phyloP scores from a whole-genome alignment of 2,113 vertebrate species.

The Chionis minor region DNA sequence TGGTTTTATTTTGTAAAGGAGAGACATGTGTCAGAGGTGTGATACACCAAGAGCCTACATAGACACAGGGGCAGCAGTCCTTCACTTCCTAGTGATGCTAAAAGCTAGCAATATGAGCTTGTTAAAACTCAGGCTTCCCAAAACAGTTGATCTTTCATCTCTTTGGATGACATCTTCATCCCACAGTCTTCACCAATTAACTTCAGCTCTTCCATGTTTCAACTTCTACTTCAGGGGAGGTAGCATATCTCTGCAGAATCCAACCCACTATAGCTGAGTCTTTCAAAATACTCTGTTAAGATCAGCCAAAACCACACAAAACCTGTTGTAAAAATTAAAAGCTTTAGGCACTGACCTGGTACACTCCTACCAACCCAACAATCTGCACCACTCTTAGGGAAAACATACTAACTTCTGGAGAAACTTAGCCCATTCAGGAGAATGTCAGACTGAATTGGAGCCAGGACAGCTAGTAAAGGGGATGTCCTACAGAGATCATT shows the following conservation, averaged over 20 bases:
- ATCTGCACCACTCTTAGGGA: not conserved
- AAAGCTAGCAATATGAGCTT: not conserved
- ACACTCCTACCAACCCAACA: not conserved
- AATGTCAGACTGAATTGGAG: not conserved
- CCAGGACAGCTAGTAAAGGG: not conserved
- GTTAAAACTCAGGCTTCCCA: not conserved
- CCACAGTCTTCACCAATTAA: not conserved
- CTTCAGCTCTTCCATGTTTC: not conserved
- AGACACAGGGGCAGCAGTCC: not conserved
- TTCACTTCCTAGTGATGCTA: not conserved
- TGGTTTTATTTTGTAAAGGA: not conserved
- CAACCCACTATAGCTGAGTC: accelerated
- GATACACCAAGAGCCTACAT: not conserved
- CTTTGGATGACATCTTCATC: not conserved
- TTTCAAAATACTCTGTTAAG: not conserved
- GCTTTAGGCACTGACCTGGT: not conserved
- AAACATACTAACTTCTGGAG: not conserved
- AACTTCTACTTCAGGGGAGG: not conserved
- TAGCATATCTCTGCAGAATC: not conserved
- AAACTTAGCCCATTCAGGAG: not conserved
- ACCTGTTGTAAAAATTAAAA: not conserved
- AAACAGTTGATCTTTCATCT: not conserved
- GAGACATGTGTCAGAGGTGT: not conserved
- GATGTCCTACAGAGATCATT: not conserved
- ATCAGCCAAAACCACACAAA: not conserved